Conservation (phyloP, 1,140 invertebrate species). For the Mactra quadrangularis region DNA sequence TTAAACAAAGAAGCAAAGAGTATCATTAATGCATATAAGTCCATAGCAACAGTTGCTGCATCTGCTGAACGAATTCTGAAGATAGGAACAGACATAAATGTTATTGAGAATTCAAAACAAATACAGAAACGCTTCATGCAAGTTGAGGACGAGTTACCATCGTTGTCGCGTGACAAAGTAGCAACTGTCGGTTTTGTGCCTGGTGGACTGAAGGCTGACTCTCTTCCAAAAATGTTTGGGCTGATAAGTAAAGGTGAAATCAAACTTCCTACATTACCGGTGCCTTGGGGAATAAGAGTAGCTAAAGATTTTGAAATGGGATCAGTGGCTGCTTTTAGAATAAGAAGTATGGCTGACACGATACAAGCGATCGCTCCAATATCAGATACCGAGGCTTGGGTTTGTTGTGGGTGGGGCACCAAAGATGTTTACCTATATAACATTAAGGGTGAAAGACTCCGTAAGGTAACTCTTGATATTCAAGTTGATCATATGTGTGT, state of each 20-base stretch:
- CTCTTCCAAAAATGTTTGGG: slow-evolving; percentile 67
- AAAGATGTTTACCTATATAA: slow-evolving; percentile 66
- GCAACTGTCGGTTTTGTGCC: slow-evolving; percentile 65
- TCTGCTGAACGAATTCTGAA: slow-evolving; percentile 67
- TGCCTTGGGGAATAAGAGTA: slow-evolving; percentile 69
- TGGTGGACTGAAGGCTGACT: slow-evolving; percentile 59
- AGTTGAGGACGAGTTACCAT: slow-evolving; percentile 67
- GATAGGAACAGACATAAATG: slow-evolving; percentile 65
- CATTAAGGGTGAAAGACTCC: slow-evolving; percentile 64
- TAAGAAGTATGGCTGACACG: slow-evolving; percentile 62
- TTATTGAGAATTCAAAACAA: slow-evolving; percentile 63
- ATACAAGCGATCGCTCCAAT: slow-evolving; percentile 71
- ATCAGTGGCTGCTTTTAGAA: slow-evolving; percentile 63
- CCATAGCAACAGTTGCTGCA: slow-evolving; percentile 63
- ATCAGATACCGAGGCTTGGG: slow-evolving; percentile 70
- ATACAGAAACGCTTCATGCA: slow-evolving; percentile 69
- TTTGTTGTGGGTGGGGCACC: slow-evolving; percentile 69
- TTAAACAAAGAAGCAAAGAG: slow-evolving; percentile 64
- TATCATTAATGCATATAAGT: slow-evolving; percentile 60
- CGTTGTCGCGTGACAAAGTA: slow-evolving; percentile 48
- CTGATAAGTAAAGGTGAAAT: slow-evolving; percentile 67
- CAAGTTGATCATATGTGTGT: slow-evolving; percentile 68
- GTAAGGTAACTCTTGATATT: slow-evolving; percentile 64
- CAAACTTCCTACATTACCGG: slow-evolving; percentile 63
- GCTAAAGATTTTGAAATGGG: slow-evolving; percentile 67